phyloP scores from a whole-genome alignment of 2,888 invertebrate genomes.

The Onthophagus sagittarius region DNA sequence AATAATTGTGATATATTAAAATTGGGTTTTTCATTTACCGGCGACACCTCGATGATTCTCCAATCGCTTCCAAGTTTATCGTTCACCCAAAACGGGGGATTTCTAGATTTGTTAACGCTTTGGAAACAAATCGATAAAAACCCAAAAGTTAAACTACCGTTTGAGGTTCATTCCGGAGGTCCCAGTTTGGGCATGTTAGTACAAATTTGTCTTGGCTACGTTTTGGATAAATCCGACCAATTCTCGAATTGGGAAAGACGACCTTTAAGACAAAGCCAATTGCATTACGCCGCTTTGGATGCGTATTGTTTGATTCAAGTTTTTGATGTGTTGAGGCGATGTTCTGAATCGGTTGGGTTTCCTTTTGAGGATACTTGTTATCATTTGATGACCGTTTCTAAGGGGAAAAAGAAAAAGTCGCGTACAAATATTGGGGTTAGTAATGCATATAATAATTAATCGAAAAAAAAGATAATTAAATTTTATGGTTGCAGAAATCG shows the following conservation, averaged over 20 bases:
- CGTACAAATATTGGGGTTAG: conserved; percentile 38
- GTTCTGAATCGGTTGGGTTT: conserved; percentile 52
- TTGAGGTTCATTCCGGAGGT: conserved; percentile 27
- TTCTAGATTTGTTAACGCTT: conserved; percentile 57
- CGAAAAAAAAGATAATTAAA: too few relatives aligned
- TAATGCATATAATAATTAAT: too few relatives aligned
- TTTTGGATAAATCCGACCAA: conserved; percentile 83
- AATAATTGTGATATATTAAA: conserved; percentile 77
- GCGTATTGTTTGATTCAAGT: conserved; percentile 82
- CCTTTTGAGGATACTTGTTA: conserved; percentile 63
- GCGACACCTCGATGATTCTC: conserved; percentile 60
- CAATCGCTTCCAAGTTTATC: conserved; percentile 56
- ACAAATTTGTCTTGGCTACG: conserved; percentile 69
- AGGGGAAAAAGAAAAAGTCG: conserved; percentile 44
- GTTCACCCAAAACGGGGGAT: conserved; percentile 51
- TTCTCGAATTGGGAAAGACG: conserved; percentile 88
- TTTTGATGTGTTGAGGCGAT: conserved; percentile 60
- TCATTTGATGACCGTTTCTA: conserved; percentile 56
- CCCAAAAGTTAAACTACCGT: conserved; percentile 54
- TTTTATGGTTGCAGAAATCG: conserved; percentile 16
- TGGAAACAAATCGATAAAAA: conserved; percentile 58
- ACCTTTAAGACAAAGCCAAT: conserved; percentile 73
- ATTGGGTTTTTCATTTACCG: conserved; percentile 59
- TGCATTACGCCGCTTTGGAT: conserved; percentile 83
- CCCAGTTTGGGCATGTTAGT: conserved; percentile 69